Percentiles rank a stretch among this genome's conserved stretches.
Conservation (phyloP, 2,888 invertebrate species). For the Lacanobia wlatinum region DNA sequence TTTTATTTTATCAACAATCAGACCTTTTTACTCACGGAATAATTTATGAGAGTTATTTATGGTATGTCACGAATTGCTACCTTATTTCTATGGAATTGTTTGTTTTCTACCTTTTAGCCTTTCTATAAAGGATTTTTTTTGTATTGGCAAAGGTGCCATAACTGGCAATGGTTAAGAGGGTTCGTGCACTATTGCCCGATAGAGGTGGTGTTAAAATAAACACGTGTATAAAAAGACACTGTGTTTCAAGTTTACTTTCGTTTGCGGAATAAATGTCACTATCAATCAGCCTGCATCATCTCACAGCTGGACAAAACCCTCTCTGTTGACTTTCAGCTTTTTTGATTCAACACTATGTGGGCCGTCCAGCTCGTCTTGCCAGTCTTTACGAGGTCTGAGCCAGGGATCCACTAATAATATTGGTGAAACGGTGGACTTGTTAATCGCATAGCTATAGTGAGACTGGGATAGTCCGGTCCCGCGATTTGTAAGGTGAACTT, state of each 20-base stretch:
- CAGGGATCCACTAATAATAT: no score
- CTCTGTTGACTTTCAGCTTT: background rate
- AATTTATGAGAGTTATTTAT: slow-evolving; percentile 52
- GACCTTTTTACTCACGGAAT: slow-evolving; percentile 28
- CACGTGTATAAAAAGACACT: background rate
- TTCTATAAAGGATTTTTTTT: background rate
- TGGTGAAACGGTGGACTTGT: no score
- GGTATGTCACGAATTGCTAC: slow-evolving; percentile 29
- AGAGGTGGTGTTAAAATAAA: background rate
- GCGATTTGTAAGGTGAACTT: no score
- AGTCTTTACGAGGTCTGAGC: no score
- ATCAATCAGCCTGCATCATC: background rate
- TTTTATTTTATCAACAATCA: slow-evolving; percentile 21
- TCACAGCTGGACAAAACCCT: background rate
- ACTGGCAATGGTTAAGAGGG: background rate
- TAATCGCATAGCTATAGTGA: no score
- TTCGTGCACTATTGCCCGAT: background rate
- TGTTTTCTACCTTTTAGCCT: slow-evolving; percentile 5
- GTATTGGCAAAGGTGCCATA: background rate
- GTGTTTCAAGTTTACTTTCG: background rate
- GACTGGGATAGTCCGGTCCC: no score
- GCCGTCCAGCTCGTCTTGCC: background rate
- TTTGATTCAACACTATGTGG: background rate
- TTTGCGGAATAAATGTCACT: background rate
- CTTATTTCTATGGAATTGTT: slow-evolving; percentile 17